Evolutionary conservation across 64 coral and sea anemone genomes (phyloP), one percentile per base, ranked within the genome.

Genomic region (Montipora foliosa): DNA sequence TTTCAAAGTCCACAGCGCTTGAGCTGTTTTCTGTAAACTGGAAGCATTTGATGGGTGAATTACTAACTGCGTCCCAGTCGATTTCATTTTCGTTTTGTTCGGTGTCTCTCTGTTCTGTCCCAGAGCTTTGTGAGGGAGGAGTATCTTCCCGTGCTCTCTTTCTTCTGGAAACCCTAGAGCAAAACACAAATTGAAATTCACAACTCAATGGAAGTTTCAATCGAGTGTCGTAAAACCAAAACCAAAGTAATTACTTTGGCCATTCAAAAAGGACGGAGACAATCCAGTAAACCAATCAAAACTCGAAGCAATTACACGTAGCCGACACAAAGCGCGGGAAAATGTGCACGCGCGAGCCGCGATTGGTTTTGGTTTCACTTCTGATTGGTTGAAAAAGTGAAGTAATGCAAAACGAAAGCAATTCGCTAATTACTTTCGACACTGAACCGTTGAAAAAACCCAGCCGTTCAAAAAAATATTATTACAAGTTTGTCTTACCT

Each of bases 41-140:
- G 17, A 86, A 86, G 67, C 82, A 86, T 46, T 86, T 86, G 82
- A 86, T 86, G 24, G 82, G 82, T 9, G 82, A 86, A 71, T 86
- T 16, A 19, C 66, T 86, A n/a, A 86, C 66, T 5, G 19, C 29
- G 44, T 86, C 82, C 82, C 82, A 86, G 66, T 86, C 82, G 16
- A 86, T 22, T 10, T 50, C 62, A 71, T 71, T 6, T 6, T 72
- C 82, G 46, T 49, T 76, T 76, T 76, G 11, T 9, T 76, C 44
- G 45, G 47, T 19, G 4, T 7, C 76, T 7, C 62, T 86, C 59
- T 69, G 37, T 49, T 84, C 81, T 69, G 81, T 11, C 19, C 16
- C 66, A 22, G 15, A 19, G 47, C 62, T 86, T 86, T 49, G 46
- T 4, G 46, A 72, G 19, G 82, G 62, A 4, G 8, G 12, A 16